Percentiles rank a stretch among this genome's conserved stretches.
Conservation (phyloP, 2,113 vertebrate genomes). For the Sphaerodactylus townsendi region DNA sequence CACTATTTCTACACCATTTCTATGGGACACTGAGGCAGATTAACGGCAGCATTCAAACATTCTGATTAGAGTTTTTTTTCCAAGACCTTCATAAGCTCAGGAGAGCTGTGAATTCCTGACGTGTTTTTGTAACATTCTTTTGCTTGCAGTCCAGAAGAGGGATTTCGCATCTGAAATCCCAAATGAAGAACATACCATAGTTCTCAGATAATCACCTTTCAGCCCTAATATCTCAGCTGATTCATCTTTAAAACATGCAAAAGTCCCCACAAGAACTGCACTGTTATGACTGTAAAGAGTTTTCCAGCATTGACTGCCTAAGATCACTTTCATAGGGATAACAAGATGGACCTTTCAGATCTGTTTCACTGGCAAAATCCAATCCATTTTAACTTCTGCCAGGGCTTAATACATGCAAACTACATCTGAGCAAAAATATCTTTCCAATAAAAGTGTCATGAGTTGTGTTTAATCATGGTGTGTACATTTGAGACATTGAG, state of each 20-base stretch:
- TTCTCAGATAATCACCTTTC: background rate
- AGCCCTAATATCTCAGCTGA: background rate
- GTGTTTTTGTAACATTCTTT: slow-evolving; percentile 11
- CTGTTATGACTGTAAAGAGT: background rate
- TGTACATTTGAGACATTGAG: background rate
- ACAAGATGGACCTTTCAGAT: no score
- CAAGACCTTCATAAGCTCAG: background rate
- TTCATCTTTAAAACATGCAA: background rate
- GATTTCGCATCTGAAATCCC: slow-evolving; percentile 10
- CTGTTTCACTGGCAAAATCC: no score
- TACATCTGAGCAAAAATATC: background rate
- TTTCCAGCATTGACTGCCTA: background rate
- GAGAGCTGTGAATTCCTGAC: fast-evolving
- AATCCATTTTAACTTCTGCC: background rate
- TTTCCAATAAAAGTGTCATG: background rate
- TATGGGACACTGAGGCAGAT: no score
- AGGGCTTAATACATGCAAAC: background rate
- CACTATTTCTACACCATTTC: background rate
- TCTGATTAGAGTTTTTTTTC: background rate
- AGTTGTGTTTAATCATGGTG: background rate
- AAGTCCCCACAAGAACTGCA: no score
- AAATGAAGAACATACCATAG: background rate
- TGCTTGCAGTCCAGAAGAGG: background rate
- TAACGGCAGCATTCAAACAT: slow-evolving; percentile 4
- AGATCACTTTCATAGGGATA: background rate